Evolutionary conservation across 2,888 invertebrate species (phyloP).

Genomic region (Aspidiotus destructor): DNA sequence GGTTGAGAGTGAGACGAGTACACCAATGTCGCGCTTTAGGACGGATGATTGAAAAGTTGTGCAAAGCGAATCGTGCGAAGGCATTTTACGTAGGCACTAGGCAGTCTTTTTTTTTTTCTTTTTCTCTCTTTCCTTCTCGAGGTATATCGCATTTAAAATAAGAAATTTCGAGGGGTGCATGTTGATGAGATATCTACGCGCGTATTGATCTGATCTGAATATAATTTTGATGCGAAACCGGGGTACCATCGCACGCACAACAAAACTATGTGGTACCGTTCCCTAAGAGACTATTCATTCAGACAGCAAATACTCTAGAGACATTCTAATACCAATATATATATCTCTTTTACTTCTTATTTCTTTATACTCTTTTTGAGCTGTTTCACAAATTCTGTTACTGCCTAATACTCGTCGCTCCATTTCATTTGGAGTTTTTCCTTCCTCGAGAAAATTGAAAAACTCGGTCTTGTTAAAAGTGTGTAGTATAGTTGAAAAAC

Average conservation of each 20-base stretch:
- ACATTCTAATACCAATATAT: constrained; percentile 27
- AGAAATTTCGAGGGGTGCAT: constrained; percentile 21
- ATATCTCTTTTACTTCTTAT: constrained; percentile 29
- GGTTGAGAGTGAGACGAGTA: too few species aligned
- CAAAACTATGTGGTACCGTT: constrained; percentile 26
- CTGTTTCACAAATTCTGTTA: constrained; percentile 30
- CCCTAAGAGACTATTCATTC: constrained; percentile 30
- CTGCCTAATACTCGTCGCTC: constrained; percentile 25
- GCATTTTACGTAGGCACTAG: too few species aligned
- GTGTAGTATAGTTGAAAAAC: too few species aligned
- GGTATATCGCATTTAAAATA: constrained; percentile 5
- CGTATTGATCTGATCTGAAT: constrained; percentile 30
- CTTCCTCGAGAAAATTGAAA: constrained; percentile 5
- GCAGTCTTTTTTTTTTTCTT: too few species aligned
- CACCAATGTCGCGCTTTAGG: too few species aligned
- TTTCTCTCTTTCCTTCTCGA: too few species aligned
- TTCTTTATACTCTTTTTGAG: constrained; percentile 23
- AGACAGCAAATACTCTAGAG: constrained; percentile 27
- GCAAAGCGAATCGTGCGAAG: too few species aligned
- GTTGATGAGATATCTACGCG: constrained; percentile 26
- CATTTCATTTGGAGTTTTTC: constrained; percentile 25
- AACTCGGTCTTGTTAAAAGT: too few species aligned
- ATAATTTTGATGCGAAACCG: constrained; percentile 21
- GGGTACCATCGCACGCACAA: constrained; percentile 21
- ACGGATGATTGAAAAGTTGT: too few species aligned